Conservation (phyloP, 2,797 vertebrate genomes). For the Sciurus vulgaris region DNA sequence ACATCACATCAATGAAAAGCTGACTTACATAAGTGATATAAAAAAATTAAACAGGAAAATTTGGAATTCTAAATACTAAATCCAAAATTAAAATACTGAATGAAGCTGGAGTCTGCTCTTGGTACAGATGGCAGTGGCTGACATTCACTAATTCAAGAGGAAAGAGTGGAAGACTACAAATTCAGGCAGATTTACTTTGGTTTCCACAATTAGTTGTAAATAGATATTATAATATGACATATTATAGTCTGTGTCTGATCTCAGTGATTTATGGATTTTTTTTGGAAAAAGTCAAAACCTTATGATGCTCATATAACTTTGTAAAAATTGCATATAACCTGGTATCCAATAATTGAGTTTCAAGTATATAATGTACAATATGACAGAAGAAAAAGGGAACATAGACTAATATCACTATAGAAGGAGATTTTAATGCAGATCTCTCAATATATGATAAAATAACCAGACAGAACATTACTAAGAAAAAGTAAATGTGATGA, state of each 20-base stretch:
- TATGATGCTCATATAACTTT: background rate
- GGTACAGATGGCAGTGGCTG: background rate
- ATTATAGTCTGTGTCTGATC: background rate
- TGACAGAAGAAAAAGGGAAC: background rate
- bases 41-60: background rate
- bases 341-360: background rate
- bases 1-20: background rate
- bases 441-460: background rate
- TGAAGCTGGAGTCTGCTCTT: background rate
- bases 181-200: background rate
- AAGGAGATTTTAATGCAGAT: background rate
- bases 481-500: background rate
- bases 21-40: background rate
- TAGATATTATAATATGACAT: background rate
- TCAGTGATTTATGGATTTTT: background rate
- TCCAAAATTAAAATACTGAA: background rate
- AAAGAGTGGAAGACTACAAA: background rate
- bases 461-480: background rate
- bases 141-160: background rate
- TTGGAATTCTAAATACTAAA: background rate
- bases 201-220: background rate
- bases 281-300: constrained; percentile 14
- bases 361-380: background rate
- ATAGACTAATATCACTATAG: background rate
- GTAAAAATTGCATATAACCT: background rate